Evolutionary conservation across 1,140 invertebrate species (phyloP), one percentile per base, ranked within the genome.

Genomic region (Leptoteleia sp.): DNA sequence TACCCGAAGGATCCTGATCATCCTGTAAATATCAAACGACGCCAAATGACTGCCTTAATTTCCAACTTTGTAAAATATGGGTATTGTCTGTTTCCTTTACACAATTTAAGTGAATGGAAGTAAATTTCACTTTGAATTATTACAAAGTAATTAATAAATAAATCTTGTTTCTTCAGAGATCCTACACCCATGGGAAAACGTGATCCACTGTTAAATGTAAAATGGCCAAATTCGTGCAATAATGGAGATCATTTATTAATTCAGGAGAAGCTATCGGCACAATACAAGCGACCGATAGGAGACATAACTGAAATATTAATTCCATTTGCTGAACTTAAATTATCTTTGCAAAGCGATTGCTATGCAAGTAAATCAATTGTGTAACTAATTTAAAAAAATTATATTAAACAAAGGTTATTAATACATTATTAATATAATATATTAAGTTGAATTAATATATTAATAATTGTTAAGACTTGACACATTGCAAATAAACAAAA

Each of bases 1-100:
- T 57, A 68, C 5, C 64, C 64, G 8, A 1, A 48, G 38, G 64
- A 68, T 57, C 43, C 52, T 3, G 19, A 57, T 15, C 40, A 57
- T 57, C 64, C 64, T 1, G 64, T 68, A 0, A 57, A 68, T 40
- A 4, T 68, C 0, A 57, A 57, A 33, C 48, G 13, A 48, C 22
- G 40, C 11, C 40, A 68, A 40, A 68, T 68, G 64, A 55, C 50
- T 9, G 15, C 29, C 12, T 17, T 67, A 8, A 15, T 67, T 3
- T 15, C 48, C 0, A 67, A 67, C 42, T 67, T 67, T 15, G 50
- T 67, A 0, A 67, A 55, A 37, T 55, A 55, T 19, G 64, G 64
- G 64, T 67, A n/a, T n/a, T n/a, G n/a, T n/a, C n/a, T n/a, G n/a
- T n/a, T n/a, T n/a, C n/a, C n/a, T n/a, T n/a, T n/a, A n/a, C n/a